Evolutionary conservation across 2,113 vertebrate genomes (phyloP).

Genomic region (Callaeas wilsoni): DNA sequence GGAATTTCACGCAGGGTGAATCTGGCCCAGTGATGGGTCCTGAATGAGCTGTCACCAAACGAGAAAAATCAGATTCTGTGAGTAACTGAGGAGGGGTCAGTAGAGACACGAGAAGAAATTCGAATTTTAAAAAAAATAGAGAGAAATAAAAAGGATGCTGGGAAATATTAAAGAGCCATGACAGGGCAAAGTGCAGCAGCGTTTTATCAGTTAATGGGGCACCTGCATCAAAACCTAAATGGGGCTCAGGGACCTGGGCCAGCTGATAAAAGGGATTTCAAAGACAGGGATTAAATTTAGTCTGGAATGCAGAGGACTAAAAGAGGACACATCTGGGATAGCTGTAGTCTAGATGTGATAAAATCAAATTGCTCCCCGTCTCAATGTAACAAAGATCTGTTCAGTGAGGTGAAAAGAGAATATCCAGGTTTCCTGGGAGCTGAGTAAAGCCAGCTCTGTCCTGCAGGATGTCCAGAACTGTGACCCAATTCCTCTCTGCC

Average conservation of each 20-base stretch:
- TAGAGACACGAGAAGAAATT: neutral
- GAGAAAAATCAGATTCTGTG: neutral
- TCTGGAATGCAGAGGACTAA: neutral
- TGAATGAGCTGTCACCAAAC: neutral
- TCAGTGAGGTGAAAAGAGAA: neutral
- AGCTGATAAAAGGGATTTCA: neutral
- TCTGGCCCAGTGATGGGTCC: neutral
- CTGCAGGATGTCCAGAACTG: neutral
- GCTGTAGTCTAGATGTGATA: neutral
- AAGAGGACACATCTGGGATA: neutral
- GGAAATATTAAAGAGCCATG: neutral
- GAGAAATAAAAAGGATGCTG: neutral
- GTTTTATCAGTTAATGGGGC: neutral
- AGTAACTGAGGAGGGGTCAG: neutral
- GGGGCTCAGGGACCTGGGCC: neutral
- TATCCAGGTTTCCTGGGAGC: neutral
- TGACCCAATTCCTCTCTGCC: neutral
- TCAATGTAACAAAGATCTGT: neutral
- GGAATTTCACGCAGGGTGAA: neutral
- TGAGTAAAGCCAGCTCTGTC: neutral
- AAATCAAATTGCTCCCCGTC: neutral
- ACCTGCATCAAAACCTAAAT: neutral
- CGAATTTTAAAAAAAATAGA: neutral
- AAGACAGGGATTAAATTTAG: neutral
- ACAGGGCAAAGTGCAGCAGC: neutral